A percentile compares a stretch with the other conserved stretches of the same genome.
Conservation (phyloP, 2,888 invertebrate species). For the Aquatica leii region DNA sequence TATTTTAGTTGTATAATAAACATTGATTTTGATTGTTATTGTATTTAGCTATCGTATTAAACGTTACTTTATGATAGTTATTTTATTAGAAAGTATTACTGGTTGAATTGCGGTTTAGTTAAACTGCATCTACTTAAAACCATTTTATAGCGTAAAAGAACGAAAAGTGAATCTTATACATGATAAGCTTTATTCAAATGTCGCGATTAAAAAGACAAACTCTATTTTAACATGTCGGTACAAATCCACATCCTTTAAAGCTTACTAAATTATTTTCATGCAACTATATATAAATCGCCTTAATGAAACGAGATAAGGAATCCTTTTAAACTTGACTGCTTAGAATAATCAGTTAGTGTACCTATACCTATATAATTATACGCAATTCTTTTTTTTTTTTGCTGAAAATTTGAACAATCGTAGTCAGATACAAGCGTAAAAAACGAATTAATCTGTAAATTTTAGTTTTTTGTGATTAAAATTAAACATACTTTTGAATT, state of each 20-base stretch:
- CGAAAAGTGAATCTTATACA: constrained; percentile 1
- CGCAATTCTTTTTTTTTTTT: too few species aligned
- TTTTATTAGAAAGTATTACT: constrained; percentile 3
- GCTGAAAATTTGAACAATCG: too few species aligned
- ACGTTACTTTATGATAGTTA: not conserved
- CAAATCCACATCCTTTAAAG: not conserved
- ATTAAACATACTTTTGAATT: too few species aligned
- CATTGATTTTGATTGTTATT: constrained; percentile 3
- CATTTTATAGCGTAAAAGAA: constrained; percentile 2
- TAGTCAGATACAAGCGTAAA: too few species aligned
- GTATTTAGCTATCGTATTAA: not conserved
- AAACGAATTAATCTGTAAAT: too few species aligned
- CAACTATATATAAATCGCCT: too few species aligned
- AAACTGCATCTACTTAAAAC: constrained; percentile 2
- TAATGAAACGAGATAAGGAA: too few species aligned
- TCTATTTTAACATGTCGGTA: constrained; percentile 1
- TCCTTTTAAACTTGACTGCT: too few species aligned
- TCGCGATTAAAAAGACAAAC: not conserved
- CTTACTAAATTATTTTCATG: too few species aligned
- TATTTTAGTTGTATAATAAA: not conserved
- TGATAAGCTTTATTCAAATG: constrained; percentile 6
- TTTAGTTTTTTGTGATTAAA: too few species aligned
- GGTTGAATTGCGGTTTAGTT: constrained; percentile 3
- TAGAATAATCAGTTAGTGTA: too few species aligned
- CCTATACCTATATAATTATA: too few species aligned